These are phyloP conservation scores for Cossypha polioptera DNA, from an alignment of 2,797 vertebrate species.

Conservation along the genomic window DNA sequence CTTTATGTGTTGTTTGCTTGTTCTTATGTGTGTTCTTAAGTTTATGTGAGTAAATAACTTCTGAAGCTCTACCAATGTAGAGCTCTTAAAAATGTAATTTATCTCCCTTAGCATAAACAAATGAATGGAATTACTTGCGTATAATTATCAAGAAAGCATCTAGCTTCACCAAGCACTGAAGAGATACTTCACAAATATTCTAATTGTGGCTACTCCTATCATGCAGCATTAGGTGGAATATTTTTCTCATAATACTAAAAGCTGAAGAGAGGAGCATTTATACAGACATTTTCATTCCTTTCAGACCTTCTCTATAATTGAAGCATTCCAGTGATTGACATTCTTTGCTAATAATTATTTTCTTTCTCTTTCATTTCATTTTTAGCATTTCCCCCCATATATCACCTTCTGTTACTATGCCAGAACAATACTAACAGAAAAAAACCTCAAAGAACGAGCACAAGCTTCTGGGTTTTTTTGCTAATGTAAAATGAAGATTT, in stretches of 20 bases:
- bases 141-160: neutral
- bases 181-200: neutral
- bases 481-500: neutral
- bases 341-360: neutral
- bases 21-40: neutral
- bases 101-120: neutral
- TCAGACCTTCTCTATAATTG: neutral
- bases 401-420: neutral
- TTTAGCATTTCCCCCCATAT: neutral
- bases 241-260: neutral
- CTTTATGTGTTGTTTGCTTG: neutral
- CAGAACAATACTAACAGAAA: neutral
- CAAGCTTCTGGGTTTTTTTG: neutral
- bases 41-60: neutral
- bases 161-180: neutral
- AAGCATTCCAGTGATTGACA: neutral
- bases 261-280: neutral
- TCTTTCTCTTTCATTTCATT: neutral
- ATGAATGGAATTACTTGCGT: neutral
- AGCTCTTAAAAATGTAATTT: neutral
- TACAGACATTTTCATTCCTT: neutral
- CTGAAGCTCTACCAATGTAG: neutral
- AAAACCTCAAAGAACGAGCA: neutral
- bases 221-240: neutral
- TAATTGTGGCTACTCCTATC: neutral